phyloP scores from a whole-genome alignment of 2,113 vertebrate genomes.

The Chaenogobius annularis region DNA sequence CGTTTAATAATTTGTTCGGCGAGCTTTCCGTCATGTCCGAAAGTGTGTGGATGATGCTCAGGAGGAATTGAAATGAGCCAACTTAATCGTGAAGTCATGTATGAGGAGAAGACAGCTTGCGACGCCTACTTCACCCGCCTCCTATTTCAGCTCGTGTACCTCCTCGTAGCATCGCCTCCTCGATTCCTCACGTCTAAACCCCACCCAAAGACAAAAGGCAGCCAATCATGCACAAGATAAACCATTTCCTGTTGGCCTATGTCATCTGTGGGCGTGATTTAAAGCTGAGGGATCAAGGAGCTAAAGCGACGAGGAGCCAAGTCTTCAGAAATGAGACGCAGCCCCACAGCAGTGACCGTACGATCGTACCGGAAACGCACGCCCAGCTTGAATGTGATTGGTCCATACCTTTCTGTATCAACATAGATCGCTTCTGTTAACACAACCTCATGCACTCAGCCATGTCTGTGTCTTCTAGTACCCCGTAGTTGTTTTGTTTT shows the following conservation, averaged over 20 bases:
- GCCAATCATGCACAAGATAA: neutral
- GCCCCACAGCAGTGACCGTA: conserved; percentile 15
- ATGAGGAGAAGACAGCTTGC: conserved; percentile 22
- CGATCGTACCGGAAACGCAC: conserved; percentile 45
- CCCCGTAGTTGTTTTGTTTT: neutral
- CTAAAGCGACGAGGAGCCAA: neutral
- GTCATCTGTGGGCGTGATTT: neutral
- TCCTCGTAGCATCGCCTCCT: neutral
- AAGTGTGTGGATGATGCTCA: neutral
- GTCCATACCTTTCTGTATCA: conserved; percentile 19
- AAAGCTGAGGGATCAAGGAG: neutral
- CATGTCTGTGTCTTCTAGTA: neutral
- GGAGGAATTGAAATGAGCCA: conserved; percentile 17
- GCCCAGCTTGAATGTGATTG: conserved; percentile 37
- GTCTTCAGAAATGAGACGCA: neutral
- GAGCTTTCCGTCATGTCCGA: conserved; percentile 74
- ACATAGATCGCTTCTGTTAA: conserved; percentile 40
- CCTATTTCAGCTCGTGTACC: neutral
- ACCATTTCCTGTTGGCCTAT: neutral
- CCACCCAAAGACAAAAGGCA: neutral
- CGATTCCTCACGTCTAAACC: neutral
- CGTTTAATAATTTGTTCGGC: conserved; percentile 69
- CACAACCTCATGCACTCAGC: rapidly evolving
- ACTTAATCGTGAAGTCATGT: conserved; percentile 49
- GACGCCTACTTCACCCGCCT: conserved; percentile 52